phyloP scores from a whole-genome alignment of 2,113 vertebrate species.

The Platichthys stellatus region DNA sequence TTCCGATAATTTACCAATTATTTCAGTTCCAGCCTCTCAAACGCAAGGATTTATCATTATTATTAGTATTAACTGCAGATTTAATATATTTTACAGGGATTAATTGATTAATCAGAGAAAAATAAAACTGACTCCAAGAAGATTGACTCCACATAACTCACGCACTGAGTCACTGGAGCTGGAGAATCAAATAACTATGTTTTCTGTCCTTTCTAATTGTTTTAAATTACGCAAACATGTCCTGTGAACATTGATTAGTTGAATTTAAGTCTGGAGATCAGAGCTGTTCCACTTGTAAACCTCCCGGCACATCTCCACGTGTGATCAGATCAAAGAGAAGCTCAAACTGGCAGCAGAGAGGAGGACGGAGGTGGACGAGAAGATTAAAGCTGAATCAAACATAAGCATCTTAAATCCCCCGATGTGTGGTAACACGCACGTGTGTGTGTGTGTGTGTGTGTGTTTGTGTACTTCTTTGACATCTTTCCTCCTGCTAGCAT shows the following conservation, averaged over 20 bases:
- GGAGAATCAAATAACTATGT: not conserved
- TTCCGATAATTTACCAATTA: not conserved
- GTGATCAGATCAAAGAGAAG: slow-evolving; percentile 56
- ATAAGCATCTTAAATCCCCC: slow-evolving; percentile 58
- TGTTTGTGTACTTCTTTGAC: slow-evolving; percentile 22
- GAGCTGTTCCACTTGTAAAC: slow-evolving; percentile 39
- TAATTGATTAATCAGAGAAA: not conserved
- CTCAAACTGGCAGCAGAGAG: slow-evolving; percentile 57
- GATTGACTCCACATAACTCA: not conserved
- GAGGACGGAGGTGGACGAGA: slow-evolving; percentile 59
- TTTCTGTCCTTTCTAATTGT: not conserved
- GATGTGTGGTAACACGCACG: not conserved
- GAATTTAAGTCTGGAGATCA: slow-evolving; percentile 35
- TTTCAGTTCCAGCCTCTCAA: not conserved
- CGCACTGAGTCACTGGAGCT: too few species aligned
- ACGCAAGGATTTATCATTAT: too few species aligned
- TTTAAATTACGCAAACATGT: not conserved
- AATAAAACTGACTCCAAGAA: not conserved
- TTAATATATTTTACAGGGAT: not conserved
- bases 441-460: not conserved
- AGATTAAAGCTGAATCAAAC: slow-evolving; percentile 65
- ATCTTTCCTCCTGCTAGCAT: slow-evolving; percentile 37
- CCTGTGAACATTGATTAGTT: slow-evolving; percentile 1
- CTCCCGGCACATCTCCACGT: slow-evolving; percentile 38
- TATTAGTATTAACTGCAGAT: too few species aligned